Conservation (phyloP, 2,888 invertebrate species). For the Acronicta psi region DNA sequence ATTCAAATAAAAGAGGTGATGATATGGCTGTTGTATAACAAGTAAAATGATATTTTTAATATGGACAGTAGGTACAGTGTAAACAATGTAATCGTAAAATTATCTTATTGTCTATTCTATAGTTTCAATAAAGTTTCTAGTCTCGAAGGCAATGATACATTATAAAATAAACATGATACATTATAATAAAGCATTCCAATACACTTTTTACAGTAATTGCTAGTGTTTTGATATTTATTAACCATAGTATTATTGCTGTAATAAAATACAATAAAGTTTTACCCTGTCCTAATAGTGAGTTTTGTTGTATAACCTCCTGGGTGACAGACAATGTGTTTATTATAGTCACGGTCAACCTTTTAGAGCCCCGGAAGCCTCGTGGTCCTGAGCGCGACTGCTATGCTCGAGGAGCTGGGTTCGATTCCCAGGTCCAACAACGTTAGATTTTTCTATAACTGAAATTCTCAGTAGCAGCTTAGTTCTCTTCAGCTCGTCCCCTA, state of each 20-base stretch:
- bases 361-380: too few relatives aligned
- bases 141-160: conserved; percentile 20
- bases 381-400: too few relatives aligned
- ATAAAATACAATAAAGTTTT: conserved; percentile 52
- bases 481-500: too few relatives aligned
- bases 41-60: conserved; percentile 51
- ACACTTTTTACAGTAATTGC: conserved; percentile 26
- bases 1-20: conserved; percentile 59
- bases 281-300: conserved; percentile 31
- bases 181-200: conserved; percentile 52
- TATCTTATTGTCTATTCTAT: conserved; percentile 8
- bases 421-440: too few relatives aligned
- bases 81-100: conserved; percentile 22
- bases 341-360: too few relatives aligned
- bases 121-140: conserved; percentile 22
- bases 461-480: too few relatives aligned
- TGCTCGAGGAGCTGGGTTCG: too few relatives aligned
- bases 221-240: conserved; percentile 22
- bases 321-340: too few relatives aligned
- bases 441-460: too few relatives aligned
- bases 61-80: conserved; percentile 17
- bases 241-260: conserved; percentile 36
- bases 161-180: conserved; percentile 28
- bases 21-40: conserved; percentile 62
- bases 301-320: conserved; percentile 23